These are phyloP conservation scores for Caenorhabditis sinica DNA, from an alignment of 2,888 invertebrate species.

Conservation along the genomic window DNA sequence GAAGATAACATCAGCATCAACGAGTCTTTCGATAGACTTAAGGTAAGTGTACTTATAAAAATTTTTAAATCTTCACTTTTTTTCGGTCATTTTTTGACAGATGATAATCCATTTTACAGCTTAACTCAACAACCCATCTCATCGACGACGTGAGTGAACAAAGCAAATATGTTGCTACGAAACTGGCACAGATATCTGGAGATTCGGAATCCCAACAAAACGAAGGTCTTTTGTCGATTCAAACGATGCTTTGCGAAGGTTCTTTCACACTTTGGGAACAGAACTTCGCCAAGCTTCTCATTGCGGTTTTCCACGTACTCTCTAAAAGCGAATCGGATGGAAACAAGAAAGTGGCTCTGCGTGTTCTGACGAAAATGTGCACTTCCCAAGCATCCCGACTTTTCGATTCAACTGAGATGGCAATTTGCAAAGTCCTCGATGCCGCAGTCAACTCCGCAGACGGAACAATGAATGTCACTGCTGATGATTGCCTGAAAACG, in stretches of 20 bases:
- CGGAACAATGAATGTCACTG: slow-evolving; percentile 61
- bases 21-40: slow-evolving; percentile 59
- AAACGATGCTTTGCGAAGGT: slow-evolving; percentile 64
- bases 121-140: slow-evolving; percentile 59
- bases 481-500: slow-evolving; percentile 63
- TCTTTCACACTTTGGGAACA: slow-evolving; percentile 67
- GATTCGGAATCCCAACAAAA: slow-evolving; percentile 21
- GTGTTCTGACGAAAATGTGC: slow-evolving; percentile 65
- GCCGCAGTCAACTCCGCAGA: slow-evolving; percentile 56
- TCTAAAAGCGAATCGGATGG: slow-evolving; percentile 43
- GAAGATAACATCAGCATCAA: slow-evolving; percentile 45
- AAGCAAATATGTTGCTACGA: slow-evolving; percentile 35
- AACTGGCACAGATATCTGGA: slow-evolving; percentile 31
- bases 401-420: slow-evolving; percentile 64
- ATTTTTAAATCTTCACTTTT: not conserved
- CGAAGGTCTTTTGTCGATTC: slow-evolving; percentile 49
- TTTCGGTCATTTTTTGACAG: too few species aligned
- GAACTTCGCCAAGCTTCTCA: slow-evolving; percentile 53
- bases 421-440: slow-evolving; percentile 61
- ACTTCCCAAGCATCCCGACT: slow-evolving; percentile 61
- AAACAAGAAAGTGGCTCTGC: slow-evolving; percentile 61
- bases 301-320: slow-evolving; percentile 58
- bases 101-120: too few species aligned
- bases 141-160: slow-evolving; percentile 53
- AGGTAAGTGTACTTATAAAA: slow-evolving; percentile 13